phyloP scores from a whole-genome alignment of 2,888 invertebrate species.

The Teleogryllus oceanicus region DNA sequence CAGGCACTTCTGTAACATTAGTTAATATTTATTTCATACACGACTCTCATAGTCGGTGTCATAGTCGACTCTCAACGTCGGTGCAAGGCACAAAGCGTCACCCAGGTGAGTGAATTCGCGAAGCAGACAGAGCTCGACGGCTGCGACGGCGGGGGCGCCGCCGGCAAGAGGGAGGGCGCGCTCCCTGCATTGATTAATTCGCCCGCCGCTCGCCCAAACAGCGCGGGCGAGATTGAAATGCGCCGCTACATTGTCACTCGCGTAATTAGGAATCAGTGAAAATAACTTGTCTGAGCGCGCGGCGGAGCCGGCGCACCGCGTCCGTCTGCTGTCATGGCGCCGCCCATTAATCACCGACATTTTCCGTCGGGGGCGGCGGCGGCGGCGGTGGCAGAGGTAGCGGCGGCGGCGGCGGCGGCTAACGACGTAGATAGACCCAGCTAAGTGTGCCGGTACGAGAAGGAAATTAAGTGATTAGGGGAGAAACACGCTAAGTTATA shows the following conservation, averaged over 20 bases:
- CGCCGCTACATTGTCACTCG: slow-evolving; percentile 18
- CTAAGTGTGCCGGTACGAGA: slow-evolving; percentile 9
- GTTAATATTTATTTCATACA: too few relatives aligned
- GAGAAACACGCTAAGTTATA: slow-evolving; percentile 18
- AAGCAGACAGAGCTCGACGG: too few relatives aligned
- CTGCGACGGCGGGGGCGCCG: too few relatives aligned
- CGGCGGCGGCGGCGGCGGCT: background rate
- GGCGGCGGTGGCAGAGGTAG: background rate
- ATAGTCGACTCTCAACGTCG: too few relatives aligned
- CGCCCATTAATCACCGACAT: slow-evolving; percentile 18
- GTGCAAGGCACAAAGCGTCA: too few relatives aligned
- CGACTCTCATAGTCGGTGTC: too few relatives aligned
- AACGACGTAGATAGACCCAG: slow-evolving; percentile 18
- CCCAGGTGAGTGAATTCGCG: too few relatives aligned
- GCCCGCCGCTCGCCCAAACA: background rate
- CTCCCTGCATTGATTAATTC: background rate
- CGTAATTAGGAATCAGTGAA: slow-evolving; percentile 18
- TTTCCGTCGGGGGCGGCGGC: background rate
- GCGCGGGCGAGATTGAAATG: background rate
- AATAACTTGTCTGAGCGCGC: background rate
- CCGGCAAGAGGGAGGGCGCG: background rate
- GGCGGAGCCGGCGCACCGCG: background rate
- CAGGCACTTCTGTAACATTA: too few relatives aligned
- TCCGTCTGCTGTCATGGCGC: slow-evolving; percentile 9
- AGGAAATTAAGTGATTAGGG: slow-evolving; percentile 18